Evolutionary conservation across 2,888 invertebrate species (phyloP), one percentile per base, ranked within the genome.

Genomic region (Pristionchus fissidentatus): DNA sequence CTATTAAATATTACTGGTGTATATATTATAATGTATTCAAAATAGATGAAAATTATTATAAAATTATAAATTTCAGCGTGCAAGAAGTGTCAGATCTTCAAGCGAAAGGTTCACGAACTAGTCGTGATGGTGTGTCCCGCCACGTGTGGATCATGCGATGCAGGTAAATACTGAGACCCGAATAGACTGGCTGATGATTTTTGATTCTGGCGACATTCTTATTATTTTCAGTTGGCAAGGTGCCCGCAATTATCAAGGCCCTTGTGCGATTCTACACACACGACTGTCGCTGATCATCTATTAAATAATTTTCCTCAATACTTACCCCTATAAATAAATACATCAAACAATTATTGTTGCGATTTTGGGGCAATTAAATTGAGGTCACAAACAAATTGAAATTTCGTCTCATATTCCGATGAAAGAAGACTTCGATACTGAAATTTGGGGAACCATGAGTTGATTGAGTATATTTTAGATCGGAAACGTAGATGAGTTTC

Each of bases 221-320:
- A 46, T 75, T 29, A 5, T 10, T 81, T 60, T 60, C 80, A 81
- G 80, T 46, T 81, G 43, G 43, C 43, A 81, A 60, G 22, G 62
- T 43, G 19, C 80, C 60, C 22, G 60, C 35, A 0, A 5, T 81
- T 7, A 62, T 60, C 60, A 81, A 78, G 78, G 55, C 55, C 35
- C 78, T 78, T 52, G 78, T 78, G 22, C 78, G 78, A 22, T 78
- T 78, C 78, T 78, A 78, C 55, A 78, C 78, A 2, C 78, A 78
- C 55, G 55, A 78, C 35, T 78, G 78, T 55, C 78, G 78, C 22
- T 78, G 55, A 78, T 55, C 55, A 60, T 15, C 8, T 49, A 49
- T 49, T n/a, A n/a, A n/a, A n/a, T n/a, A n/a, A n/a, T n/a, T n/a
- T n/a, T n/a, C n/a, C n/a, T n/a, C n/a, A n/a, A n/a, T n/a, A n/a